Conservation (phyloP, 2,113 vertebrate species). For the Cyprinodon tularosa region DNA sequence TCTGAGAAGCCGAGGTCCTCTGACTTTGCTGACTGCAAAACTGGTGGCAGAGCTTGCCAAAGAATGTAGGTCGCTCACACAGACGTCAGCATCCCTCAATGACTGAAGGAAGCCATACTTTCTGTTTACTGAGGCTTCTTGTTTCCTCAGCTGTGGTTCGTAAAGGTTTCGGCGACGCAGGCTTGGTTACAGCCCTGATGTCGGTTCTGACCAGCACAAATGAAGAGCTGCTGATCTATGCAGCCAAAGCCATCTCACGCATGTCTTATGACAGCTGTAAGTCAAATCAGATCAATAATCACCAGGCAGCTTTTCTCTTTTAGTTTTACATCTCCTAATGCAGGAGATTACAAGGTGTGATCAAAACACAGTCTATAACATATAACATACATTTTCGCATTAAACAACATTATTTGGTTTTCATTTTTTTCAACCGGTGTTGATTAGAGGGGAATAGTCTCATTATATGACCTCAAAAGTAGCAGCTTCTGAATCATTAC, state of each 20-base stretch:
- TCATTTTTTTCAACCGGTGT: too few species aligned
- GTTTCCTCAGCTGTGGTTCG: constrained; percentile 81
- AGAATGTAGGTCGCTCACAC: constrained; percentile 74
- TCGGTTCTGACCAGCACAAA: constrained; percentile 82
- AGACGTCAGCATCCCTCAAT: neutral
- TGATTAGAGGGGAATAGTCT: too few species aligned
- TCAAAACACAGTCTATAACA: neutral
- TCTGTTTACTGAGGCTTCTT: neutral
- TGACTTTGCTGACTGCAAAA: constrained; percentile 77
- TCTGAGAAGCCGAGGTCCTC: constrained; percentile 76
- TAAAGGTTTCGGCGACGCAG: constrained; percentile 82
- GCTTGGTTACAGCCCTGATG: constrained; percentile 79
- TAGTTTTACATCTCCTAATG: neutral
- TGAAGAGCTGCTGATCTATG: constrained; percentile 82
- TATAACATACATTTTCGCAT: neutral
- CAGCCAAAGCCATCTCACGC: constrained; percentile 80
- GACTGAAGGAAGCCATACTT: neutral
- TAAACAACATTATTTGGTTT: too few species aligned
- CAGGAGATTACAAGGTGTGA: neutral
- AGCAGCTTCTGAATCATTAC: too few species aligned
- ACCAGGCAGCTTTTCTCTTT: neutral
- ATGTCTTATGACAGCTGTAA: constrained; percentile 85
- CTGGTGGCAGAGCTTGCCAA: constrained; percentile 86
- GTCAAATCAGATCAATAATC: constrained; percentile 13
- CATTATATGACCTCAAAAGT: too few species aligned